phyloP scores from a whole-genome alignment of 2,113 vertebrate genomes.

The Collichthys lucidus region DNA sequence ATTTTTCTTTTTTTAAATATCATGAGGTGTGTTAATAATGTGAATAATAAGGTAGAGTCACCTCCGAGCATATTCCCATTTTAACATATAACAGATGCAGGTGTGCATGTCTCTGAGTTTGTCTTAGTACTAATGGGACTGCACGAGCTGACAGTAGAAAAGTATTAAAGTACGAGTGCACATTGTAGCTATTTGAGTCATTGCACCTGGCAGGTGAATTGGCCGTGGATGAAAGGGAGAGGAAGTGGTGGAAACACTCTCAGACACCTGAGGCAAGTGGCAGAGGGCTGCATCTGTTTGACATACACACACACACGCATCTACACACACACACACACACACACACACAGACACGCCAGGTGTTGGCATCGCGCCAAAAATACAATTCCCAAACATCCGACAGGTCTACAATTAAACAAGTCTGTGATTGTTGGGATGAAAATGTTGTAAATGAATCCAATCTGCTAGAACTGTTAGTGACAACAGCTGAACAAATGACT shows the following conservation, averaged over 20 bases:
- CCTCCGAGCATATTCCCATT: constrained; percentile 8
- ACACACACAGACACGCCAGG: not conserved
- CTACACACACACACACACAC: not conserved
- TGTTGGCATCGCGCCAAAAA: constrained; percentile 53
- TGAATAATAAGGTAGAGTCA: not conserved
- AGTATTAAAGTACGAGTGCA: constrained; percentile 58
- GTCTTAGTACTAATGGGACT: constrained; percentile 44
- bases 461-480: constrained; percentile 53
- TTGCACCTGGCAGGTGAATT: constrained; percentile 81
- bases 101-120: constrained; percentile 34
- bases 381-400: constrained; percentile 50
- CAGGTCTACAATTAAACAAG: constrained; percentile 59
- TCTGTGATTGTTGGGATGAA: constrained; percentile 46
- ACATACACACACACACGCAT: constrained; percentile 36
- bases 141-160: constrained; percentile 35
- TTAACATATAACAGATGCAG: constrained; percentile 37
- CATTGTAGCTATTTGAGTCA: constrained; percentile 67
- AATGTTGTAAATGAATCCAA: constrained; percentile 62
- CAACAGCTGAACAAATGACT: constrained; percentile 62
- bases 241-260: constrained; percentile 76
- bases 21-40: not conserved
- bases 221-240: constrained; percentile 73
- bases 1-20: not conserved
- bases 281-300: constrained; percentile 72
- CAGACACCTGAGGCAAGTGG: constrained; percentile 74